phyloP scores from a whole-genome alignment of 2,113 vertebrate species.

The Euleptes europaea region DNA sequence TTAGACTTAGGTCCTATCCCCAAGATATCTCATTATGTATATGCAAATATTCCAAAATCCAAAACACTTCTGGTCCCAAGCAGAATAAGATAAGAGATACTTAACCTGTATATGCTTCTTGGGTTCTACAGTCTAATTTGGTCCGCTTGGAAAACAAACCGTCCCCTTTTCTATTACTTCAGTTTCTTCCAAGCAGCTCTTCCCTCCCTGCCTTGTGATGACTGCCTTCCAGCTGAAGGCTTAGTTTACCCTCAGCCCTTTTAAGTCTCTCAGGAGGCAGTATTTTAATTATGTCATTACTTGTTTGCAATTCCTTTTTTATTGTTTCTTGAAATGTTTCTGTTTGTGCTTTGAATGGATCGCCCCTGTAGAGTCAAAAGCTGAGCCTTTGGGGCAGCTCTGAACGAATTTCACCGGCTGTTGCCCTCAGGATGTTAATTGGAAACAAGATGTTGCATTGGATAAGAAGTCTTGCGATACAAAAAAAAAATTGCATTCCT shows the following conservation, averaged over 20 bases:
- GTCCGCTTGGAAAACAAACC: background rate
- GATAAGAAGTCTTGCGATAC: conserved; percentile 65
- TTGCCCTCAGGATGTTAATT: conserved; percentile 59
- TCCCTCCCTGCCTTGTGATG: conserved; percentile 18
- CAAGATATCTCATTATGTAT: too few species aligned
- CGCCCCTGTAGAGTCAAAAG: conserved; percentile 30
- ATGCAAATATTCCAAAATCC: too few species aligned
- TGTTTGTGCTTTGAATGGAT: conserved; percentile 63
- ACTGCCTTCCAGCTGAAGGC: conserved; percentile 13
- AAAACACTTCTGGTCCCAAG: too few species aligned
- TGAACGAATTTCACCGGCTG: conserved; percentile 48
- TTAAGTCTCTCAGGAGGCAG: conserved; percentile 36
- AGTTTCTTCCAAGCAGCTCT: conserved; percentile 34
- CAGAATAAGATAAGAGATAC: too few species aligned
- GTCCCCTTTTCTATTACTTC: background rate
- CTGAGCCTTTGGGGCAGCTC: conserved; percentile 46
- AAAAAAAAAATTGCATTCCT: conserved; percentile 71
- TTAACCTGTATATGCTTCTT: background rate
- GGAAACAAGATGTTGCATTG: conserved; percentile 53
- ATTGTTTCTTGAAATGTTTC: conserved; percentile 66
- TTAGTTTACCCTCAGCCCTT: conserved; percentile 9
- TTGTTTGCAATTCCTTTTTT: conserved; percentile 47
- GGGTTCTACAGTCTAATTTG: conserved; percentile 28
- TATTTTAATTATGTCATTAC: conserved; percentile 67
- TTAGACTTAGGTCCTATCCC: too few species aligned